phyloP scores from a whole-genome alignment of 2,888 invertebrate species.

The Crioceris asparagi region DNA sequence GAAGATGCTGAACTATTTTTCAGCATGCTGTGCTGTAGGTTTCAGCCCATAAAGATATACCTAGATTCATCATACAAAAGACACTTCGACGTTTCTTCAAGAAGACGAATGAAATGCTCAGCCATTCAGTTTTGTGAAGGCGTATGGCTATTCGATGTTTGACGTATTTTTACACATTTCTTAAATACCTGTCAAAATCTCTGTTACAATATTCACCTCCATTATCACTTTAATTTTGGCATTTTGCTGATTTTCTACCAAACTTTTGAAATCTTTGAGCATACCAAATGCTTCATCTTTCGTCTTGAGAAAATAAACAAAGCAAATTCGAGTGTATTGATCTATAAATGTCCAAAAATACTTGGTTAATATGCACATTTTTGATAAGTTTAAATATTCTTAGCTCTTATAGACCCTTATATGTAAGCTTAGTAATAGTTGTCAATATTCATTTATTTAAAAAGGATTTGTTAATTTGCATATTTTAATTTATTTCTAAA shows the following conservation, averaged over 20 bases:
- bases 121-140: constrained; percentile 25
- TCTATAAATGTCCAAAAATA: constrained; percentile 29
- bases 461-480: no score
- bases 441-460: no score
- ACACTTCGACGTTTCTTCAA: constrained; percentile 19
- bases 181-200: constrained; percentile 11
- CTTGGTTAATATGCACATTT: no score
- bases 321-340: constrained; percentile 23
- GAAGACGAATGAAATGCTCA: constrained; percentile 17
- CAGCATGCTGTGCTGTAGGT: constrained; percentile 14
- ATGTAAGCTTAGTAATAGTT: no score
- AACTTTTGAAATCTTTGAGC: constrained; percentile 21
- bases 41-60: constrained; percentile 14
- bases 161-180: constrained; percentile 20
- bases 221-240: constrained; percentile 24
- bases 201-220: constrained; percentile 18
- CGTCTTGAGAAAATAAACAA: constrained; percentile 23
- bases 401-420: no score
- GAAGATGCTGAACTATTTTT: constrained; percentile 10
- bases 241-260: constrained; percentile 23
- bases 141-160: constrained; percentile 21
- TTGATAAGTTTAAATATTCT: no score
- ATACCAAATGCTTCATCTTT: constrained; percentile 22
- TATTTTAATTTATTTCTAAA: no score
- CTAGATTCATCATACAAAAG: constrained; percentile 13